phyloP scores from a whole-genome alignment of 2,888 invertebrate species.

The Cremastobaeus sp. region DNA sequence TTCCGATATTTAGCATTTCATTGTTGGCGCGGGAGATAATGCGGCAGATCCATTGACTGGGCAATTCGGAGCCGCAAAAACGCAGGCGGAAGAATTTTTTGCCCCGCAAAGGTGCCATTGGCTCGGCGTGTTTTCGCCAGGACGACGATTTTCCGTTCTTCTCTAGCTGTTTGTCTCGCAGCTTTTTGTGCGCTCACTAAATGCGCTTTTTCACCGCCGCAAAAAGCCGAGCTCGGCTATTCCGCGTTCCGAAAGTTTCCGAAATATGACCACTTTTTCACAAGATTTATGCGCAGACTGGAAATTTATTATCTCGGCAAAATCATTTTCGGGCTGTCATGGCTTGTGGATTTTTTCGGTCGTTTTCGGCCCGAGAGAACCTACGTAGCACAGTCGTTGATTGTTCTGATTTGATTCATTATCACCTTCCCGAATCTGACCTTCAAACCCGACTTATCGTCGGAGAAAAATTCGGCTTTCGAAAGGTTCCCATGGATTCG shows the following conservation, averaged over 20 bases:
- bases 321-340: not conserved
- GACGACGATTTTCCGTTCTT: slow-evolving; percentile 18
- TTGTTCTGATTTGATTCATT: slow-evolving; percentile 17
- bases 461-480: slow-evolving; percentile 38
- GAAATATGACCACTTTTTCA: too few species aligned
- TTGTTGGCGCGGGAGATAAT: slow-evolving; percentile 52
- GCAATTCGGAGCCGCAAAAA: slow-evolving; percentile 38
- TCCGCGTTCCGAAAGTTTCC: too few species aligned
- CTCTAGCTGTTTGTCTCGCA: not conserved
- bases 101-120: slow-evolving; percentile 30
- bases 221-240: too few species aligned
- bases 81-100: slow-evolving; percentile 54
- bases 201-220: too few species aligned
- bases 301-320: too few species aligned
- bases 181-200: too few species aligned
- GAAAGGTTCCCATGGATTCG: slow-evolving; percentile 33
- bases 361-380: not conserved
- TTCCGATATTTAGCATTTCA: slow-evolving; percentile 55
- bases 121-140: slow-evolving; percentile 26
- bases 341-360: not conserved
- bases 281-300: too few species aligned
- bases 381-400: slow-evolving; percentile 27
- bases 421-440: slow-evolving; percentile 54
- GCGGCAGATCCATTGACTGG: slow-evolving; percentile 50
- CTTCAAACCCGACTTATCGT: slow-evolving; percentile 45